Percentiles rank a stretch among this genome's conserved stretches.
These are phyloP conservation scores for Rhagologus leucostigma DNA, from an alignment of 2,113 vertebrate species.

Conservation along the genomic window DNA sequence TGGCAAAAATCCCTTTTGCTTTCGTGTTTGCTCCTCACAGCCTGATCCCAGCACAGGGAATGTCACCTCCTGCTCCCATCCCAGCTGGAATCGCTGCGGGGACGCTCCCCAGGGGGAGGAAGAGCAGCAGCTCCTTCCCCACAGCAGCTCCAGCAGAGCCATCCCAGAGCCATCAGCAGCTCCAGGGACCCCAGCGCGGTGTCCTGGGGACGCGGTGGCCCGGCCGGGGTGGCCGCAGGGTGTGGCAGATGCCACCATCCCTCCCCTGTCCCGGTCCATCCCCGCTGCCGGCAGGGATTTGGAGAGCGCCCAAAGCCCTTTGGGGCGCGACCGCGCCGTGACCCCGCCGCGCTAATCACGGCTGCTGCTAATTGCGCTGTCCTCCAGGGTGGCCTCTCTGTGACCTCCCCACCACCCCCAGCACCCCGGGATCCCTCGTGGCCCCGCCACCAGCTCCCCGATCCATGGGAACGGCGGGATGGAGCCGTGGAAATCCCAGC, in stretches of 20 bases:
- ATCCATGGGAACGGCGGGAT: background rate
- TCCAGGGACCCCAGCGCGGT: rapidly evolving
- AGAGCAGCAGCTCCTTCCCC: background rate
- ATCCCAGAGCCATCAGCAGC: rapidly evolving
- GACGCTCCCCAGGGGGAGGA: rapidly evolving
- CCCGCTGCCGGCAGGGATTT: rapidly evolving
- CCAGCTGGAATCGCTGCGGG: background rate
- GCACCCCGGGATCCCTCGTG: background rate
- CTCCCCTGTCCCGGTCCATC: too few relatives aligned
- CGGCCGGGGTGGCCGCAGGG: background rate
- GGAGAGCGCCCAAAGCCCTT: background rate
- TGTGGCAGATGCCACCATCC: background rate
- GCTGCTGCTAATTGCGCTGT: background rate
- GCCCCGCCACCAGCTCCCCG: background rate
- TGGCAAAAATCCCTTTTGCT: background rate
- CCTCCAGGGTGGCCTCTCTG: background rate
- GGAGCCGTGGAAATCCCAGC: rapidly evolving
- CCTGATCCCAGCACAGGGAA: rapidly evolving
- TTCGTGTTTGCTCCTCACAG: rapidly evolving
- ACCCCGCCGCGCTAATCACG: background rate
- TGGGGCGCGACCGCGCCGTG: rapidly evolving
- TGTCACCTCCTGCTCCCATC: background rate
- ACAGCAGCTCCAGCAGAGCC: background rate
- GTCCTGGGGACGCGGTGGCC: rapidly evolving
- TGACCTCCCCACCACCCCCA: rapidly evolving